A percentile compares a stretch with the other conserved stretches of the same genome.
Evolutionary conservation across 1,140 invertebrate species (phyloP).

Genomic region (Acromyrmex heyeri): DNA sequence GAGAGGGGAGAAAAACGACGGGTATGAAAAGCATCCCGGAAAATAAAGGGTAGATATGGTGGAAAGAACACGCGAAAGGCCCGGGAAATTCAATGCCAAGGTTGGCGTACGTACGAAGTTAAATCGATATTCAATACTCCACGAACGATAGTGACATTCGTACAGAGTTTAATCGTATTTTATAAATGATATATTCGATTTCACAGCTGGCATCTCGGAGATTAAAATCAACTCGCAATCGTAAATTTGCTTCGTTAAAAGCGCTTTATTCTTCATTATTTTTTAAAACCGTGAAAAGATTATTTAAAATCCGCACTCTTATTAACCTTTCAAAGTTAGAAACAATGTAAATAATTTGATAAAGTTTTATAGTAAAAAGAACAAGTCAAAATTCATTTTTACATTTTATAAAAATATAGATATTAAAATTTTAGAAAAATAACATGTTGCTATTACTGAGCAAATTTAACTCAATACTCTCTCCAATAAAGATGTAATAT

Average conservation of each 20-base stretch:
- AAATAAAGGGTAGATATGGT: conserved; percentile 65
- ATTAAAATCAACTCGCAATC: conserved; percentile 6
- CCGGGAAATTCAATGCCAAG: conserved; percentile 66
- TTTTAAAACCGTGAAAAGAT: background rate
- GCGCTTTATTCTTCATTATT: background rate
- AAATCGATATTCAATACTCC: conserved; percentile 61
- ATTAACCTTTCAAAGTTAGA: background rate
- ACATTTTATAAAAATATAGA: conserved; percentile 9
- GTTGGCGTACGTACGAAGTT: conserved; percentile 31
- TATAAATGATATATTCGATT: conserved; percentile 27
- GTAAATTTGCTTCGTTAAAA: background rate
- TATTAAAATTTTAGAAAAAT: background rate
- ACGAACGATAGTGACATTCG: conserved; percentile 23
- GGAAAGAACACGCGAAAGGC: conserved; percentile 42
- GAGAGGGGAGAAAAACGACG: conserved; percentile 30
- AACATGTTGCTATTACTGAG: background rate
- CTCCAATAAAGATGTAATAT: background rate
- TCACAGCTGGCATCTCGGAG: background rate
- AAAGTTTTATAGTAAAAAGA: background rate
- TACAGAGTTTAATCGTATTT: conserved; percentile 30
- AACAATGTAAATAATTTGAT: background rate
- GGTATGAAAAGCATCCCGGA: conserved; percentile 44
- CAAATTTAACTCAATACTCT: background rate
- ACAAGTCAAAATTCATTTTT: background rate
- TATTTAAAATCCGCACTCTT: background rate